Base-by-base conservation (phyloP, 2,113 vertebrate genomes). In the Brachyhypopomus gauderio region DNA sequence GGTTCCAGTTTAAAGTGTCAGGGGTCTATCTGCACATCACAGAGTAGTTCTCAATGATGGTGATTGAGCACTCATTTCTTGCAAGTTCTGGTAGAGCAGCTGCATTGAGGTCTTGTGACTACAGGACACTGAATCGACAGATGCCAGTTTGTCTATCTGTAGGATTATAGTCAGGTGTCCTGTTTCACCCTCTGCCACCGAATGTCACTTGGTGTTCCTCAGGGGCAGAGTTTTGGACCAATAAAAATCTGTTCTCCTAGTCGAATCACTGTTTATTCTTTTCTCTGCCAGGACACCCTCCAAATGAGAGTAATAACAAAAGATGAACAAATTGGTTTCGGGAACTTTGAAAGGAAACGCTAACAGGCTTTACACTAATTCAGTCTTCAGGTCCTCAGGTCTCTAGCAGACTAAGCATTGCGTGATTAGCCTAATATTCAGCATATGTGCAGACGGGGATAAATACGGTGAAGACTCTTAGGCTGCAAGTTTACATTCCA, bases 91-190 rank as follows among this genome's bases (percentile, higher is more conserved):
- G 69, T 64, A 73, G 41, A 22, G 27, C 52, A 20, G 71, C 79
- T 69, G 52, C 52, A 9, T 73, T n/a, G 67, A 12, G 72, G 72
- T 69, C 75, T 81, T 69, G 45, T 70, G 63, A 63, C 36, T 59
- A 16, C 12, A 27, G 34, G 72, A 48, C 45, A 41, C n/a, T 25
- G 27, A n/a, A 22, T 45, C 58, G 36, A 59, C 79, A 81, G 64
- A 81, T 81, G 72, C 62, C 63, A 75, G 63, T 19, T 20, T 75
- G 69, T 81, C 27, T 66, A 69, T 69, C 72, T 48, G 30, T 67
- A 25, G 56, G 72, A 59, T 75, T 17, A 60, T 22, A 34, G 56
- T 55, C 23, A 41, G 27, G 63, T 48, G 75, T 73, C 70, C 71
- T 25, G 12, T 80, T 73, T 74, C 59, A 74, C 59, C 71, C 60